Conservation (phyloP, 37 sponge, comb jelly and placozoan genomes). For the Axinella damicornis region DNA sequence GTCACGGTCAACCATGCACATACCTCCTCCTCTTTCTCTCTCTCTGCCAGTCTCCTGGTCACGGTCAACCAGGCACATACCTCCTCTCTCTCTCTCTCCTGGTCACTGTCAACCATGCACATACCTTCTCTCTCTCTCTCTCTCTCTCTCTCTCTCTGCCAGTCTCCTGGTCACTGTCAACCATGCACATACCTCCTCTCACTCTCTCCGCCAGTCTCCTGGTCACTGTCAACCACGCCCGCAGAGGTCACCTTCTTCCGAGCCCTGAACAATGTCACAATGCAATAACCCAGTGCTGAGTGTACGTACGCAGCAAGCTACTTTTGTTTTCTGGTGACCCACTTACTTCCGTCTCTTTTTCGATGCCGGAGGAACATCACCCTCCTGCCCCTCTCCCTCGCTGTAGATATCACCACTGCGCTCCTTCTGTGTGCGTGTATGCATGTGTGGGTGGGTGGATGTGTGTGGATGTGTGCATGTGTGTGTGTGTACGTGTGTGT, state of each 20-base stretch:
- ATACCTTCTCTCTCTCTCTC: not conserved
- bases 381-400: slow-evolving; percentile 59
- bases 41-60: no score
- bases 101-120: no score
- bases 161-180: no score
- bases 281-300: not conserved
- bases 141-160: no score
- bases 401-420: slow-evolving; percentile 75
- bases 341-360: slow-evolving; percentile 44
- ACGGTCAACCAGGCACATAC: no score
- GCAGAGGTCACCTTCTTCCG: slow-evolving; percentile 16
- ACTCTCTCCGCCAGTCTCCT: not conserved
- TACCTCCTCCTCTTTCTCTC: no score
- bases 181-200: no score
- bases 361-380: not conserved
- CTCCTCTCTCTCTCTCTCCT: no score
- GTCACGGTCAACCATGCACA: no score
- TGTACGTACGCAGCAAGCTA: not conserved
- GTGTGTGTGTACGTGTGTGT: not conserved
- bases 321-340: not conserved
- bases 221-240: not conserved
- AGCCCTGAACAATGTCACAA: not conserved
- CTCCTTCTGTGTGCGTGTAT: slow-evolving; percentile 46
- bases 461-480: slow-evolving; percentile 34
- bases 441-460: slow-evolving; percentile 15